Conservation (phyloP, 2,797 vertebrate genomes). For the Cercopithecus diana region DNA sequence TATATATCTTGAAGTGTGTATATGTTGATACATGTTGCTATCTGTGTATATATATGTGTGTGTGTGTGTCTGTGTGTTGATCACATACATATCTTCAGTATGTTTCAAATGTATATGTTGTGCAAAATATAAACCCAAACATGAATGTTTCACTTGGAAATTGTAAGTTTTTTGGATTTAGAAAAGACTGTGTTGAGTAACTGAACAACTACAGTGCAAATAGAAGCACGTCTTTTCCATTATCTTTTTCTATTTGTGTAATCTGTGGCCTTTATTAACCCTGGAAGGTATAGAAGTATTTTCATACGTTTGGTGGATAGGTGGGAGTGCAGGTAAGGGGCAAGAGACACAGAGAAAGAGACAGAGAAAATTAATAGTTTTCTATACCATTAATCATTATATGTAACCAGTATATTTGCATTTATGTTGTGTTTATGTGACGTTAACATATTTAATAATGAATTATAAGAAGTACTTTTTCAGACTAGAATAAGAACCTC, state of each 20-base stretch:
- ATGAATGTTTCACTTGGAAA: not conserved
- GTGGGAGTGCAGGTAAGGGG: not conserved
- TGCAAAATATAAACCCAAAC: not conserved
- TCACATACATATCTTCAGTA: not conserved
- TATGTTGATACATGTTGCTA: not conserved
- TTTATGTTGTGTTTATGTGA: not conserved
- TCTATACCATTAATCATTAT: not conserved
- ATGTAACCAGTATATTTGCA: not conserved
- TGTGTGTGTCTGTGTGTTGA: not conserved
- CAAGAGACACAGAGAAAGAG: not conserved
- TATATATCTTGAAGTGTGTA: not conserved
- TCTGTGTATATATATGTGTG: fast-evolving
- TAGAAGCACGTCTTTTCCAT: not conserved
- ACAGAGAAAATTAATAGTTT: not conserved
- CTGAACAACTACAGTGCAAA: not conserved
- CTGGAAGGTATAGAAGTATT: not conserved
- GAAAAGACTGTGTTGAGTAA: not conserved
- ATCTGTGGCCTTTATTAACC: not conserved
- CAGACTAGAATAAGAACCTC: not conserved
- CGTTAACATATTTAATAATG: not conserved
- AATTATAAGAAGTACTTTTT: not conserved
- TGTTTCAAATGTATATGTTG: not conserved
- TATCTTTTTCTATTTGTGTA: not conserved
- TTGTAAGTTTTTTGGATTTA: not conserved
- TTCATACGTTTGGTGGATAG: not conserved